Evolutionary conservation across 92 coral and sea anemone species (phyloP).

Genomic region (Nematostella vectensis): DNA sequence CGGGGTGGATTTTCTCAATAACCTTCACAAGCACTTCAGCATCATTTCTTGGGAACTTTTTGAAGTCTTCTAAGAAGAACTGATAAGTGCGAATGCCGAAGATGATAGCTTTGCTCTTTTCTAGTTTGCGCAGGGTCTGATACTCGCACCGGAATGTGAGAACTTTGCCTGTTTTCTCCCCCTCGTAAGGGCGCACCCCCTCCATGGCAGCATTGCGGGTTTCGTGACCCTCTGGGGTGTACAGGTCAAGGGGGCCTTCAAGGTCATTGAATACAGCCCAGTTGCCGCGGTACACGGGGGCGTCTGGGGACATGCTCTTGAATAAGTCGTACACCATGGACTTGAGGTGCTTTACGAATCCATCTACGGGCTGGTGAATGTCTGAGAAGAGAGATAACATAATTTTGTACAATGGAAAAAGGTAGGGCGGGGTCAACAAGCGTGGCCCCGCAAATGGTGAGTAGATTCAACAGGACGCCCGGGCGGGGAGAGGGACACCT

Average conservation of each 20-base stretch:
- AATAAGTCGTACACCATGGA: constrained; percentile 42
- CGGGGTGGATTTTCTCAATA: constrained; percentile 34
- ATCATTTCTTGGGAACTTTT: constrained; percentile 21
- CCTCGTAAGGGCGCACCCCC: constrained; percentile 27
- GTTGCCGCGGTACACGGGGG: constrained; percentile 46
- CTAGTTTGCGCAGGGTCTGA: constrained; percentile 41
- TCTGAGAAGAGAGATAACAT: background rate
- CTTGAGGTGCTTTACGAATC: constrained; percentile 39
- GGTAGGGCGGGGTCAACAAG: too few species aligned
- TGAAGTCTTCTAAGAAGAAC: constrained; percentile 30
- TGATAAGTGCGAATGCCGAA: constrained; percentile 55
- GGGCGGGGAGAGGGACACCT: too few species aligned
- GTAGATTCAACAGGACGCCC: too few species aligned
- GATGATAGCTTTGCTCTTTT: constrained; percentile 36
- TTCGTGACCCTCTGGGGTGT: constrained; percentile 39
- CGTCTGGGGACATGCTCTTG: constrained; percentile 44
- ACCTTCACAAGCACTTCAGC: constrained; percentile 17
- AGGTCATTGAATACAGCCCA: constrained; percentile 54
- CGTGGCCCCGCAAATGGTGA: too few species aligned
- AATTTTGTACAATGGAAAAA: too few species aligned
- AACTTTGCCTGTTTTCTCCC: constrained; percentile 40
- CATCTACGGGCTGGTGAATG: constrained; percentile 50
- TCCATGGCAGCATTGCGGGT: constrained; percentile 28
- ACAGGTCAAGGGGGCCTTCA: constrained; percentile 37
- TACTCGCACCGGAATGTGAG: constrained; percentile 49